phyloP scores from a whole-genome alignment of 2,797 vertebrate species.

The Danio jaintianensis region DNA sequence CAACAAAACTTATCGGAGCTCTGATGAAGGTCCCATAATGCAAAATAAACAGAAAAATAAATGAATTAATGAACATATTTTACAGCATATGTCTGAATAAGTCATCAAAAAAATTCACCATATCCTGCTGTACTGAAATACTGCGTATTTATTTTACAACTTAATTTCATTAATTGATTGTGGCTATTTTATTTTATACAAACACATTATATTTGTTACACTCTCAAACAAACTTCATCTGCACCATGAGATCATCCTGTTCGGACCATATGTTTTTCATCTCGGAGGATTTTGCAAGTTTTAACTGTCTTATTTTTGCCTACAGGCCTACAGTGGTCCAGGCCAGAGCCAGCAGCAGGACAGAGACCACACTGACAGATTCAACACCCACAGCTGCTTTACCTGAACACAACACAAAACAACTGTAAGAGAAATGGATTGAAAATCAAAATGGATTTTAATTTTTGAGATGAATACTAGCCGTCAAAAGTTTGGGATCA shows the following conservation, averaged over 20 bases:
- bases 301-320: conserved; percentile 11
- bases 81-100: neutral
- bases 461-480: neutral
- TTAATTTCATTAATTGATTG: conserved; percentile 5
- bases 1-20: too few relatives aligned
- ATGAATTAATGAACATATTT: too few relatives aligned
- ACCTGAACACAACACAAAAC: conserved; percentile 49
- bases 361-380: conserved; percentile 39
- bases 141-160: conserved; percentile 5
- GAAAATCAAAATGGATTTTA: neutral
- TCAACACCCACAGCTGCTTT: conserved; percentile 25
- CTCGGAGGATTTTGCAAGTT: neutral
- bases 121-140: neutral
- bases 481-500: too few relatives aligned
- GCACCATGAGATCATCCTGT: neutral
- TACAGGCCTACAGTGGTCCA: conserved; percentile 54
- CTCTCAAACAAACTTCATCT: conserved; percentile 4
- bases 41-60: too few relatives aligned
- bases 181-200: conserved; percentile 18
- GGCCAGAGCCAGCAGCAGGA: conserved; percentile 44
- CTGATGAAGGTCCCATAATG: too few relatives aligned
- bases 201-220: neutral
- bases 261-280: neutral
- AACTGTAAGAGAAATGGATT: neutral
- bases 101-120: neutral